These are phyloP conservation scores for Doryteuthis pealeii DNA, from an alignment of 1,140 invertebrate species.

Conservation along the genomic window DNA sequence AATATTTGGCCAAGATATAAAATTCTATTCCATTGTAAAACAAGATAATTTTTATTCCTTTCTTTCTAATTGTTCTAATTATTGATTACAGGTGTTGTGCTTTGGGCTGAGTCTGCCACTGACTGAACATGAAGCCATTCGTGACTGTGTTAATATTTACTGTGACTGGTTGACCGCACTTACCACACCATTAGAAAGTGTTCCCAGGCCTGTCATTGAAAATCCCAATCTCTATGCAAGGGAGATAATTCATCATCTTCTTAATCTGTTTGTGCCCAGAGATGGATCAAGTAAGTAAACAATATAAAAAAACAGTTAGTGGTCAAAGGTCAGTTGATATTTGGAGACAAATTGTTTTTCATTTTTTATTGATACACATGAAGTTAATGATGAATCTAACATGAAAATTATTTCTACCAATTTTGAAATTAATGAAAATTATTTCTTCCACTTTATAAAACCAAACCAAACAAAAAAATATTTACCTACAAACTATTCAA, in stretches of 20 bases:
- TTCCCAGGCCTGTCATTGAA: slow-evolving; percentile 82
- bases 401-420: no score
- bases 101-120: slow-evolving; percentile 88
- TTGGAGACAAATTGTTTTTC: no score
- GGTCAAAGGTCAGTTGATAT: no score
- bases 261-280: slow-evolving; percentile 94
- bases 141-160: slow-evolving; percentile 95
- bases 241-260: slow-evolving; percentile 89
- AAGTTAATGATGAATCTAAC: no score
- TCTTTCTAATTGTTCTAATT: background rate
- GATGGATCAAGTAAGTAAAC: slow-evolving; percentile 43
- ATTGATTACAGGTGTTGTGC: slow-evolving; percentile 73
- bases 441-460: no score
- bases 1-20: no score
- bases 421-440: no score
- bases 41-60: no score
- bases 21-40: no score
- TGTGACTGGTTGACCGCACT: slow-evolving; percentile 93
- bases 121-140: slow-evolving; percentile 87
- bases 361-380: no score
- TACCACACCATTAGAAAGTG: slow-evolving; percentile 69
- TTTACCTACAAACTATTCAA: no score
- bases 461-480: no score
- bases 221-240: slow-evolving; percentile 90
- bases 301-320: slow-evolving; percentile 2